Conservation (phyloP, 2,113 vertebrate species). For the Oophaga pumilio region DNA sequence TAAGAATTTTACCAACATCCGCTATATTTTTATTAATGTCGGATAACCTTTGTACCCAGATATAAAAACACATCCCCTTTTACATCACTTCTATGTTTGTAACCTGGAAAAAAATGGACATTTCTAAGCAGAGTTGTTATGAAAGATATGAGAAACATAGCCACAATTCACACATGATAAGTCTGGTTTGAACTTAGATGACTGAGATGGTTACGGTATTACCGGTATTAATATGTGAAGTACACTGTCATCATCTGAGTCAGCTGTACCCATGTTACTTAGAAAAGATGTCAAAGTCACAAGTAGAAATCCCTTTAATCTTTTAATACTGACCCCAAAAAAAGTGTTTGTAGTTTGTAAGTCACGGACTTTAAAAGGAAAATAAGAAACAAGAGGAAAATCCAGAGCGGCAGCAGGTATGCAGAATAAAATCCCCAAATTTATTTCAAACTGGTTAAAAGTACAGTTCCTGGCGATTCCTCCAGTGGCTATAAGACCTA, state of each 20-base stretch:
- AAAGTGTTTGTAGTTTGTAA: not conserved
- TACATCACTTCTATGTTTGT: constrained; percentile 9
- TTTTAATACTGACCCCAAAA: too few species aligned
- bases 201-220: not conserved
- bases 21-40: constrained; percentile 35
- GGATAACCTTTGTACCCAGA: constrained; percentile 45
- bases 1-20: constrained; percentile 52
- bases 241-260: not conserved
- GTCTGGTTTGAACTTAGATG: not conserved
- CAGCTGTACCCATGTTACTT: not conserved
- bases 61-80: constrained; percentile 36
- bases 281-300: not conserved
- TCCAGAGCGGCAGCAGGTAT: too few species aligned
- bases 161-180: not conserved
- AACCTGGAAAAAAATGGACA: not conserved
- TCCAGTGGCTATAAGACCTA: too few species aligned
- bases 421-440: too few species aligned
- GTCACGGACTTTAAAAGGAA: too few species aligned
- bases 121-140: constrained; percentile 13
- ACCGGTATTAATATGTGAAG: not conserved
- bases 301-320: not conserved
- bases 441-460: too few species aligned
- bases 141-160: not conserved
- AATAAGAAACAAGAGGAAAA: too few species aligned
- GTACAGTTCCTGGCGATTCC: too few species aligned